Evolutionary conservation across 2,797 vertebrate genomes (phyloP).

Genomic region (Erpetoichthys calabaricus): DNA sequence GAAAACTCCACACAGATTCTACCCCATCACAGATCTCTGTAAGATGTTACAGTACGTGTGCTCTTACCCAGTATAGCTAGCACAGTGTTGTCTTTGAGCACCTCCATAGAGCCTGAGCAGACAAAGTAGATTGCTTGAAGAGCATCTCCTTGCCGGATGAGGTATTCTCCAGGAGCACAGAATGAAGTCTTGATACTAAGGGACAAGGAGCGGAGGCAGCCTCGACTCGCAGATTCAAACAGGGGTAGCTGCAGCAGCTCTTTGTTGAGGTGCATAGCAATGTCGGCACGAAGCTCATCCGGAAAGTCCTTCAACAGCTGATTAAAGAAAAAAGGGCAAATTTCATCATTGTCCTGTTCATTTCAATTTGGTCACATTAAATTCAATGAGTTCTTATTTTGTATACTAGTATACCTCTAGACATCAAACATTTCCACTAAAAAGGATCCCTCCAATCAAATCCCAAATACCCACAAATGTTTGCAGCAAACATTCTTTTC

Average conservation of each 20-base stretch:
- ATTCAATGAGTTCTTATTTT: too few species aligned
- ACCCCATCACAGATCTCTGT: too few species aligned
- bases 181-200: conserved; percentile 37
- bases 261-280: conserved; percentile 46
- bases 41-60: too few species aligned
- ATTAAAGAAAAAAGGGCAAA: not conserved
- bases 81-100: conserved; percentile 43
- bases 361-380: too few species aligned
- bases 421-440: too few species aligned
- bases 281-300: conserved; percentile 42
- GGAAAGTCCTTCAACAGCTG: conserved; percentile 45
- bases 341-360: conserved; percentile 8
- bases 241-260: conserved; percentile 42
- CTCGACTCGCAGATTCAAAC: conserved; percentile 34
- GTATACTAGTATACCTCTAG: too few species aligned
- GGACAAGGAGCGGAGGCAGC: conserved; percentile 39
- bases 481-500: too few species aligned
- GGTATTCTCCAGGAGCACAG: conserved; percentile 41
- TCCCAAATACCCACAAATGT: too few species aligned
- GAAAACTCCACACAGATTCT: too few species aligned
- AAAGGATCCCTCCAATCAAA: too few species aligned
- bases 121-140: conserved; percentile 45
- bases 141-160: conserved; percentile 44
- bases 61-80: conserved; percentile 40
- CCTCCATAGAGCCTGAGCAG: conserved; percentile 48